Base-by-base conservation (phyloP, 2,797 vertebrate species). In the Orientallactaga sibirica region DNA sequence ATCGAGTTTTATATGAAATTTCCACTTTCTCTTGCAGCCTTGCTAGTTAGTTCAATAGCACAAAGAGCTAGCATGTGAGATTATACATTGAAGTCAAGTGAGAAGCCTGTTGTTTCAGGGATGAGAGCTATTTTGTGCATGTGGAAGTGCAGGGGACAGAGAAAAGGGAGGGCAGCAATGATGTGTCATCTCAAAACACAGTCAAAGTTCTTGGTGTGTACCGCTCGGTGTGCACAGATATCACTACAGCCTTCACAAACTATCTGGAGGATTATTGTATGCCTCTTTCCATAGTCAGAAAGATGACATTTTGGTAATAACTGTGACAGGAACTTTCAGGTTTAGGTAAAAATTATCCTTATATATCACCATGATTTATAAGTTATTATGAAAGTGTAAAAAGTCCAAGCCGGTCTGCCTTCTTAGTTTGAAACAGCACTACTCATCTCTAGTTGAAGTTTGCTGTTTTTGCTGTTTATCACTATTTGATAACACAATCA, bases 11-110 rank as follows among this genome's bases (percentile, higher is more conserved):
- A 2, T 73, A 89, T 70, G 78, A 96, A 92, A 95, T 41, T 80
- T 77, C 64, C 96, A 82, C 52, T 97, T 96, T 93, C 52, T 86
- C 74, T 92, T 84, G 58, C 79, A 1, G 15, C 77, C 62, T 91
- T 86, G 66, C 55, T 79, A 89, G 86, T 93, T 92, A 95, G n/a
- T 82, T 92, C 86, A 95, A 48, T 82, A 76, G 27, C 73, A 41
- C 25, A 78, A 89, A 14, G 10, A 80, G 52, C 78, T 58, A 22
- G 62, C 24, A 43, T 82, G 27, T 74, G 64, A 86, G n/a, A 67
- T 90, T 91, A 92, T 67, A 37, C 64, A 66, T 11, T 24, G 81
- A 80, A 76, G 41, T 58, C 20, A 52, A 83, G 22, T 10, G 8
- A 68, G 77, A 52, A 79, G 10, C 68, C 62, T 43, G 3, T 16